Evolutionary conservation across 2,888 invertebrate genomes (phyloP), one percentile per base, ranked within the genome.

Genomic region (Mamestra brassicae): DNA sequence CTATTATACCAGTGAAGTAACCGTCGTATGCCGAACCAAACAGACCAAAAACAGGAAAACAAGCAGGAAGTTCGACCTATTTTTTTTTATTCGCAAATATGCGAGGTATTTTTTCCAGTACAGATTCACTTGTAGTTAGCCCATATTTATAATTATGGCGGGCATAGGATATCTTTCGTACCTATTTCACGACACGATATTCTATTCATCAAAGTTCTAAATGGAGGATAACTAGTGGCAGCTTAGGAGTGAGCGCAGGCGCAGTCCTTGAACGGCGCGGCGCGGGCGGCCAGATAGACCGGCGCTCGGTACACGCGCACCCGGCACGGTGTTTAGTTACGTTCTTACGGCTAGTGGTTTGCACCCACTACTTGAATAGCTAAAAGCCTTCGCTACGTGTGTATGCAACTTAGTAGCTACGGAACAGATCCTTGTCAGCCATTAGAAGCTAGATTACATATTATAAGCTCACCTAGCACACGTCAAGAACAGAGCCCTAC

Each of bases 321-420:
- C 38, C 47, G 67, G 17, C 62, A 10, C 54, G 62, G 69, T 70
- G n/a, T 77, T 60, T 38, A 50, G 73, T 80, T 77, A 70, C 80
- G 26, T 70, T 73, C 71, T 68, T 63, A 73, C 62, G 69, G 50
- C 80, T 69, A n/a, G 70, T 58, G 66, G 50, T 76, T 69, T 34
- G 70, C 45, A 36, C 26, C 42, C 38, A 68, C 60, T 17, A 38
- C 50, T n/a, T 62, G 58, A 34, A 26, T 45, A n/a, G 50, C 47
- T 55, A 15, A 61, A 58, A 38, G 50, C 52, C 67, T 70, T 54
- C 11, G 38, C 26, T 55, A 11, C 10, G n/a, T 54, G 42, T 3
- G 34, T 38, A 8, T 50, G 26, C 13, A n/a, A 26, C 50, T 45
- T 34, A 38, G 38, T 36, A 26, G 26, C 26, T 45, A 15, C 11